A percentile compares a stretch with the other conserved stretches of the same genome.
Evolutionary conservation across 2,113 vertebrate species (phyloP).

Genomic region (Pangasianodon hypophthalmus): DNA sequence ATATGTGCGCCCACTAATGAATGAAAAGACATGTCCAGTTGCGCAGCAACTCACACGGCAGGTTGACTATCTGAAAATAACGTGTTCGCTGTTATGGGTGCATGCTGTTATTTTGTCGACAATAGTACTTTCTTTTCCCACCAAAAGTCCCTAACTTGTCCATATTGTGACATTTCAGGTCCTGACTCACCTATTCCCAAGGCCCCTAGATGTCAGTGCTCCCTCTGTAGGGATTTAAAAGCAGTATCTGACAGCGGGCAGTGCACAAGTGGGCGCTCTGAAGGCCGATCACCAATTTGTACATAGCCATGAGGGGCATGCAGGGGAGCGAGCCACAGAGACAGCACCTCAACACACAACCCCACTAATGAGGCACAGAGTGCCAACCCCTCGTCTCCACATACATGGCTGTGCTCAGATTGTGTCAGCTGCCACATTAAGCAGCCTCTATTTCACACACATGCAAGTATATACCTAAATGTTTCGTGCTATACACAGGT

Average conservation of each 20-base stretch:
- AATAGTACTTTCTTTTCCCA: constrained; percentile 21
- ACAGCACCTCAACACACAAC: constrained; percentile 72
- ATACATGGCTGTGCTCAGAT: constrained; percentile 22
- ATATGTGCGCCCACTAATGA: constrained; percentile 39
- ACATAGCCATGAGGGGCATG: constrained; percentile 80
- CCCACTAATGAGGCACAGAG: constrained; percentile 74
- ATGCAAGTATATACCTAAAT: constrained; percentile 18
- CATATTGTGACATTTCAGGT: constrained; percentile 29
- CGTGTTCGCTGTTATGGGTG: not conserved
- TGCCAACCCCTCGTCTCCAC: constrained; percentile 37
- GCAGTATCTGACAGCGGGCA: constrained; percentile 43
- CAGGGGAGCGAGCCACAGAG: constrained; percentile 76
- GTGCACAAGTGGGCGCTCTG: constrained; percentile 35
- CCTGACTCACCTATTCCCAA: constrained; percentile 43
- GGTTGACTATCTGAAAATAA: constrained; percentile 31
- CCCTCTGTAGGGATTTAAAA: constrained; percentile 45
- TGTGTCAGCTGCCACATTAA: constrained; percentile 48
- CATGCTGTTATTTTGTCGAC: constrained; percentile 33
- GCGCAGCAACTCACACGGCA: constrained; percentile 9
- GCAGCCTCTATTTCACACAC: constrained; percentile 34
- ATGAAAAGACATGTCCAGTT: constrained; percentile 24
- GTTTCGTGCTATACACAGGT: constrained; percentile 9
- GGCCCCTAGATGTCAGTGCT: constrained; percentile 21
- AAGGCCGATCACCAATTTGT: constrained; percentile 78
- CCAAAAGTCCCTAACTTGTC: constrained; percentile 38